Evolutionary conservation across 2,797 vertebrate genomes (phyloP), one percentile per base, ranked within the genome.

Genomic region (Cebuella pygmaea): DNA sequence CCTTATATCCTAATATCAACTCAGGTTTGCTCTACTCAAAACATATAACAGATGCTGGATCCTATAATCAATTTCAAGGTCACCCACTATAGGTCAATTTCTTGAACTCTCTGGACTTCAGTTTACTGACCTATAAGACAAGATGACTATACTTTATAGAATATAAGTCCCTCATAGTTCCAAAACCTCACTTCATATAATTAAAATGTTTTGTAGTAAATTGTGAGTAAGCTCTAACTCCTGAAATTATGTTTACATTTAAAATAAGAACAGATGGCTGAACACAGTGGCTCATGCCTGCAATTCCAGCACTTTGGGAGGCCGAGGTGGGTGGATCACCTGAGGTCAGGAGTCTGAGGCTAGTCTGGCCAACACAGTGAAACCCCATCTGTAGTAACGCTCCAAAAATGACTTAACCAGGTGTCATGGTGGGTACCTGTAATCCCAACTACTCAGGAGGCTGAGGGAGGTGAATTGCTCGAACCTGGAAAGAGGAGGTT

Each of bases 131-230:
- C 55, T 78, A 5, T 61, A 61, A 90, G 19, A 79, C 26, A 41
- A 44, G n/a, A 50, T 41, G 22, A 2, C 7, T 82, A 26, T 14
- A 79, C 13, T 88, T 74, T 24, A 67, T 22, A 57, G 15, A 83
- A 76, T 14, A 82, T 30, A 48, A 48, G 50, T 86, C 8, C 1
- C 19, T 39, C 36, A n/a, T 1, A 61, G 15, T 75, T 95, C 3
- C 14, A 36, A 81, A 52, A 13, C 10, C 41, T 83, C 24, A 22
- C 11, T 52, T 52, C 19, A 39, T 44, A 30, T 2, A 85, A 72
- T 59, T 72, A 86, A 91, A 86, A n/a, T 72, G 57, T 27, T 91
- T 72, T 70, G n/a, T 59, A 48, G 26, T 15, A 95, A 86, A 61
- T n/a, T 50, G 2, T 72, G 33, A 70, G 70, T 50, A 80, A 83